These are phyloP conservation scores for Chaenogobius annularis DNA, from an alignment of 2,113 vertebrate genomes.

Conservation along the genomic window DNA sequence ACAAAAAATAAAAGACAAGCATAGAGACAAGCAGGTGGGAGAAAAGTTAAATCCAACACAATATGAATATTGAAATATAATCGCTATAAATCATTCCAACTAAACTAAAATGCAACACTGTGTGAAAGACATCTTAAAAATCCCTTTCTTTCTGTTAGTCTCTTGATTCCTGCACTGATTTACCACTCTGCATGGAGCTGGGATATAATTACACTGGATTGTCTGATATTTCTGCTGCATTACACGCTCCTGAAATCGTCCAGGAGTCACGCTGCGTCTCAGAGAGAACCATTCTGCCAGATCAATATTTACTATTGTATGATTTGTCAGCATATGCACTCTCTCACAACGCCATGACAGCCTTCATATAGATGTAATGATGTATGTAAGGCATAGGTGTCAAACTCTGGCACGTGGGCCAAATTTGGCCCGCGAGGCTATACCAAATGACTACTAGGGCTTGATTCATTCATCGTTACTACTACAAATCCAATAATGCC, in stretches of 20 bases:
- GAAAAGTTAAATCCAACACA: too few species aligned
- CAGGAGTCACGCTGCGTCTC: slow-evolving; percentile 42
- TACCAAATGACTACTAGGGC: too few species aligned
- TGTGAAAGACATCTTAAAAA: slow-evolving; percentile 34
- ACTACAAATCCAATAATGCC: too few species aligned
- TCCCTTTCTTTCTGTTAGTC: slow-evolving; percentile 46
- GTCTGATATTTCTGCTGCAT: slow-evolving; percentile 66
- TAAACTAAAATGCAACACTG: not conserved
- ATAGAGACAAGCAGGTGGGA: too few species aligned
- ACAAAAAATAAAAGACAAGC: too few species aligned
- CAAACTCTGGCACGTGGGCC: too few species aligned
- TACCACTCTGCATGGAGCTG: slow-evolving; percentile 44
- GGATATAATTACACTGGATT: slow-evolving; percentile 57
- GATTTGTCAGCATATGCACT: slow-evolving; percentile 56
- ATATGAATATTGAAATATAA: not conserved
- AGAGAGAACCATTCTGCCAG: slow-evolving; percentile 57
- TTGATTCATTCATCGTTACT: too few species aligned
- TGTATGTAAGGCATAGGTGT: slow-evolving; percentile 18
- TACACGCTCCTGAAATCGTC: slow-evolving; percentile 52
- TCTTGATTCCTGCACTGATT: slow-evolving; percentile 40
- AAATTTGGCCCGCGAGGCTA: too few species aligned
- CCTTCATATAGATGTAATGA: slow-evolving; percentile 18
- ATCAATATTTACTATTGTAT: slow-evolving; percentile 70
- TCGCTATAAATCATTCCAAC: not conserved
- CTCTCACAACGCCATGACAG: slow-evolving; percentile 17